Base-by-base conservation (phyloP, 2,888 invertebrate species). In the Cordilura impudica region DNA sequence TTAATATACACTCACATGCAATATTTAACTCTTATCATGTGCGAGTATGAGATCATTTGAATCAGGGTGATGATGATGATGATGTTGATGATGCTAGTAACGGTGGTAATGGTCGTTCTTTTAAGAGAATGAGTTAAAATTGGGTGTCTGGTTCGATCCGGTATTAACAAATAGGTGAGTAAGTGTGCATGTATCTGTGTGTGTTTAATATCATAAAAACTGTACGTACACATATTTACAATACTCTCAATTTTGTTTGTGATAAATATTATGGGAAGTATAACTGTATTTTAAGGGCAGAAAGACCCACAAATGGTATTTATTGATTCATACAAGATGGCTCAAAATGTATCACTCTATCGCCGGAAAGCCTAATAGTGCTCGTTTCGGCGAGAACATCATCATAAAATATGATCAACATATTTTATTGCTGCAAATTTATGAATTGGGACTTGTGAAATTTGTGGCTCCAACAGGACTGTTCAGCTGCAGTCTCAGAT, bases 21-120 rank as follows among this genome's bases (percentile, higher is more conserved):
- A 60, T 47, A 31, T 43, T 56, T 47, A 66, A 61, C 61, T 51
- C 66, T 53, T 56, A 47, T 35, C 47, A 65, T 65, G 26, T 60
- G 60, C 71, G 31, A 79, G 79, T 75, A 58, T 79, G 79, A 67
- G 79, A 79, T 79, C 75, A 75, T 79, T 79, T 79, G 71, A 79
- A 79, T 63, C 71, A 61, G 66, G 54, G 53, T 56, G 73, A 65
- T 60, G 58, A 54, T 67, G 67, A 31, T 56, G 39, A 5, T 45
- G 19, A 16, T 67, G 58, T 16, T 35, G 67, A 70, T 54, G 16
- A 39, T 12, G 39, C n/a, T 23, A n/a, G n/a, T 26, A 18, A 35
- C 4, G 18, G 31, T 23, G 10, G 53, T 19, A 14, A 19, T 43
- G 39, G 4, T 19, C 8, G n/a, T 54, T 26, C 14, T 23, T 51